These are phyloP conservation scores for Lamellibrachia luymesi DNA, from an alignment of 1,140 invertebrate species.

Conservation along the genomic window DNA sequence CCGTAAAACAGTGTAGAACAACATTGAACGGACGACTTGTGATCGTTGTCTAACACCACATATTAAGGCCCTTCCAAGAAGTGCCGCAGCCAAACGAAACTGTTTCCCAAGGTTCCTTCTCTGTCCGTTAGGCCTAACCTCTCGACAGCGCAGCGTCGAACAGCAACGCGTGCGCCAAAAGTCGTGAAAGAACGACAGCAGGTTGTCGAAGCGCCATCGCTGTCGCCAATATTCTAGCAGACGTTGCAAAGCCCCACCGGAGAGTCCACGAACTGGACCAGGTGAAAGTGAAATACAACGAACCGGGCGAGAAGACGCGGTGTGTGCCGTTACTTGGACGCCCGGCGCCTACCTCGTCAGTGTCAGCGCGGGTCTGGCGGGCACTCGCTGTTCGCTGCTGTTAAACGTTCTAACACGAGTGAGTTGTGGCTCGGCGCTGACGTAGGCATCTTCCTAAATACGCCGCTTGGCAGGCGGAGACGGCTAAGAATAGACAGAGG, in stretches of 20 bases:
- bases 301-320: not conserved
- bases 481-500: not conserved
- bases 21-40: not conserved
- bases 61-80: not conserved
- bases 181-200: not conserved
- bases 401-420: not conserved
- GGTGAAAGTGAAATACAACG: not conserved
- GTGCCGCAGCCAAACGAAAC: not conserved
- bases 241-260: not conserved
- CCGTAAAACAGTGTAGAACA: not conserved
- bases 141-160: not conserved
- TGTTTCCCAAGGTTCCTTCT: not conserved
- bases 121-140: not conserved
- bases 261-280: not conserved
- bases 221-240: not conserved
- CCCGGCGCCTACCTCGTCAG: not conserved
- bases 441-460: not conserved
- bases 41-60: not conserved
- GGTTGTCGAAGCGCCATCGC: not conserved
- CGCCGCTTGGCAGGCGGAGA: not conserved
- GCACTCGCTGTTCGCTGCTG: not conserved
- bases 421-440: not conserved
- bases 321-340: not conserved
- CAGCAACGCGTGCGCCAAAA: not conserved
- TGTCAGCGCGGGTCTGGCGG: not conserved